Evolutionary conservation across 2,113 vertebrate species (phyloP).

Genomic region (Pangasianodon gigas): DNA sequence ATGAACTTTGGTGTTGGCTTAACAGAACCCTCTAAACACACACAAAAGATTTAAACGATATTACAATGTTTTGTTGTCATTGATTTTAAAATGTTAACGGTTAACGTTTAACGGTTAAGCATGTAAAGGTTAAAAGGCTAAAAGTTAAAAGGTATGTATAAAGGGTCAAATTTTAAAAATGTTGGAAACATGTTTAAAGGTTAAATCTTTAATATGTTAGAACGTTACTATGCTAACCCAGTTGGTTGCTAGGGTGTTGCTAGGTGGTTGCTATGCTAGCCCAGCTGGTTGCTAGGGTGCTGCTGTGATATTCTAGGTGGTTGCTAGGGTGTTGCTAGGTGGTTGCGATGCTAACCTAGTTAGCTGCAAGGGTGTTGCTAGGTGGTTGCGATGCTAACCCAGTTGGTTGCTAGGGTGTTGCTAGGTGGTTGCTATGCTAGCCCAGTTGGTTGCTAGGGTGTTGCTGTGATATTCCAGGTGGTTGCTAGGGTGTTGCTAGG

Average conservation of each 20-base stretch:
- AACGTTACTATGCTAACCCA: not conserved
- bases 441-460: not conserved
- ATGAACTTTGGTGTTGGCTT: not conserved
- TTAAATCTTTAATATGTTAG: not conserved
- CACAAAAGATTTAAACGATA: not conserved
- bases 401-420: not conserved
- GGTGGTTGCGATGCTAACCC: not conserved
- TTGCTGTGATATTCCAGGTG: not conserved
- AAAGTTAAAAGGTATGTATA: not conserved
- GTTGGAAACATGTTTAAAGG: not conserved
- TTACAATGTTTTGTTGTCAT: not conserved
- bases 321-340: too few relatives aligned
- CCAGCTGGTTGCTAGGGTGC: too few relatives aligned
- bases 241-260: not conserved
- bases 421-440: not conserved
- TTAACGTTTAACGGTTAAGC: not conserved
- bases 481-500: too few relatives aligned
- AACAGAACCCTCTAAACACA: not conserved
- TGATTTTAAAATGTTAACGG: not conserved
- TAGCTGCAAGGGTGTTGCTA: not conserved
- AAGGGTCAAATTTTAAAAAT: too few relatives aligned
- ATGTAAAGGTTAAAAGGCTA: not conserved
- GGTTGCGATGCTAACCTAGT: too few relatives aligned
- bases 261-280: not conserved
- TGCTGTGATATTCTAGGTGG: too few relatives aligned